Evolutionary conservation across 2,888 invertebrate genomes (phyloP), one percentile per base, ranked within the genome.

Genomic region (Cheilosia vernalis): DNA sequence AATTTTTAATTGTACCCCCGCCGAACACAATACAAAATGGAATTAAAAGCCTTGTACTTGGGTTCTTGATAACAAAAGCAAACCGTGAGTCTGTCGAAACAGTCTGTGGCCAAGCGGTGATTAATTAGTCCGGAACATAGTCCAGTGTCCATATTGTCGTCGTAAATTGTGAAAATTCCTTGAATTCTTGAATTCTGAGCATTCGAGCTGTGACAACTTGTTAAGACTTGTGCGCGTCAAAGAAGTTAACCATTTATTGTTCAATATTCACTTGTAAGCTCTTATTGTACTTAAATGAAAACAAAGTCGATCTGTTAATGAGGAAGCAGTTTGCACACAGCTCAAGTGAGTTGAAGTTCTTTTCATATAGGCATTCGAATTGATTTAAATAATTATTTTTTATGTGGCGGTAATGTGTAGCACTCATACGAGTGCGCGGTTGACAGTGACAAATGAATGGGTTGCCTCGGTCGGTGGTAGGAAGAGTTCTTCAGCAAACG

Each of bases 261-360:
- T 74, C 84, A 74, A 64, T 21, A 84, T 74, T 74, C 84, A 74
- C 69, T 21, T 58, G 64, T 63, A 51, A 66, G 63, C 69, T 56
- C 73, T 83, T 78, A 40, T 10, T 51, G 51, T 30, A 60, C 51
- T 49, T 42, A 15, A 76, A 76, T 37, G 19, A 24, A 55, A 13
- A 51, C 15, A 44, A 37, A 17, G 58, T 33, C 42, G 61, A 73
- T 72, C 69, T 47, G 47, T 76, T 66, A 66, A 84, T 49, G 70
- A 84, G 84, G 84, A 79, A 84, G 74, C 64, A 60, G 55, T 78
- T 78, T 63, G 60, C 24, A 27, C 27, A 27, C 6, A 61, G 55
- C 42, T 40, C 27, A 24, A 37, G 19, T 55, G 37, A 69, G 44
- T 56, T 56, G 55, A 24, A 63, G 69, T 44, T 51, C 63, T 78